Percentiles rank a stretch among this genome's conserved stretches.
These are phyloP conservation scores for Hydrotaea diabolus DNA, from an alignment of 2,888 invertebrate species.

Conservation along the genomic window DNA sequence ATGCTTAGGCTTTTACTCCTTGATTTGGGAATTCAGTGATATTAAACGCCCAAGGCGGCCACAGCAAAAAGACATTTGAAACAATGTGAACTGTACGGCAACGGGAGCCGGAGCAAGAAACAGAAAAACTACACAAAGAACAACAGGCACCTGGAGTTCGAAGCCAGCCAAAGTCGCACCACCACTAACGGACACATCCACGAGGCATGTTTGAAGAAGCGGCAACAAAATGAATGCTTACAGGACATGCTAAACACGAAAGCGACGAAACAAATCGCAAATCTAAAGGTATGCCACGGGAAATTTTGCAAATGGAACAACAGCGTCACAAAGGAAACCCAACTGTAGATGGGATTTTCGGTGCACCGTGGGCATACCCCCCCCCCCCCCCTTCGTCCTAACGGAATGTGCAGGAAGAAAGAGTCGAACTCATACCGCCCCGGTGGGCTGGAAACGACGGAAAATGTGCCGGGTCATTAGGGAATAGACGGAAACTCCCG, in stretches of 20 bases:
- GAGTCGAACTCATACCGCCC: no score
- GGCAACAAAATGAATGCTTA: conserved; percentile 55
- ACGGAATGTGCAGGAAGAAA: no score
- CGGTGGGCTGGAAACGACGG: background rate
- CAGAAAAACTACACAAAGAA: background rate
- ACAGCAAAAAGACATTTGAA: conserved; percentile 55
- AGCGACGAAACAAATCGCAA: conserved; percentile 28
- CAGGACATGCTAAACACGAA: conserved; percentile 57
- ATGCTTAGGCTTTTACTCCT: conserved; percentile 45
- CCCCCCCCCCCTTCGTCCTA: no score
- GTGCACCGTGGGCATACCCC: no score
- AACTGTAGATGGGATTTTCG: background rate
- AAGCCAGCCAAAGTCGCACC: background rate
- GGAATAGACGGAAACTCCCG: conserved; percentile 26
- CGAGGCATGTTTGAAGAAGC: background rate
- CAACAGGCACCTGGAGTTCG: background rate
- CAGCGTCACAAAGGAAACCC: background rate
- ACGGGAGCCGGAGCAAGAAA: background rate
- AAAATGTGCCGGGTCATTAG: conserved; percentile 17
- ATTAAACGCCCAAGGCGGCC: conserved; percentile 60
- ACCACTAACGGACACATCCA: background rate
- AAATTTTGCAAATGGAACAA: background rate
- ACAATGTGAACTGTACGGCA: conserved; percentile 42
- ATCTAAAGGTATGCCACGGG: conserved; percentile 11
- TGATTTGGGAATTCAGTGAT: conserved; percentile 61